Evolutionary conservation across 2,113 vertebrate genomes (phyloP), one percentile per base, ranked within the genome.

Genomic region (Tyrannus savana): DNA sequence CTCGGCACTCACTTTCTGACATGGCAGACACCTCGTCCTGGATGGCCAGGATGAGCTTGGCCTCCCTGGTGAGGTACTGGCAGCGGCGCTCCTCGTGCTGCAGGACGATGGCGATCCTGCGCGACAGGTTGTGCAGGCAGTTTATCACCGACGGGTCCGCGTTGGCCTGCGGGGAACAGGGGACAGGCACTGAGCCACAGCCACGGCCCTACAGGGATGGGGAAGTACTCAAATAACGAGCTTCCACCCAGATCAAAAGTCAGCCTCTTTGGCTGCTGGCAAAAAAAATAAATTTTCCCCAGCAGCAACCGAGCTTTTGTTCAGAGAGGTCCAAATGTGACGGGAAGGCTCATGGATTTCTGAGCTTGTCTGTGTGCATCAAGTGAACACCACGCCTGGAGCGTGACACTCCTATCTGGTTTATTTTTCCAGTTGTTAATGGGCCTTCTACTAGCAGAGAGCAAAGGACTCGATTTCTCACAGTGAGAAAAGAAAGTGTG

Each of bases 71-170:
- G 44, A 99, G 98, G 97, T 99, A 99, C 89, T 99, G 99, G 96
- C 99, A 99, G 91, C 99, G 99, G 15, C 98, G 98, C 93, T 99
- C 99, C 97, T 99, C 99, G 0, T 99, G 99, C 97, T 99, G 99
- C 79, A 99, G 96, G 64, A 99, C 99, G 1, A 99, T 99, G 63
- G 99, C 99, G 0, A 99, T 98, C 35, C 99, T 98, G 7, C 99
- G 98, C 0, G 99, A 99, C 56, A 99, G 97, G 93, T 98, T 99
- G 97, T 99, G 99, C 91, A 99, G 98, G 96, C 99, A 99, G 98
- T 93, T 99, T 93, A 99, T 99, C 88, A 99, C 99, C 0, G 99
- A 99, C 0, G 99, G 98, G 53, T 99, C 99, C 0, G 99, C 99
- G 0, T 99, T 99, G 42, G 99, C 99, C 99, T 99, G 94, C 0